Conservation (phyloP, 2,888 invertebrate genomes). For the Drosophila leonis region DNA sequence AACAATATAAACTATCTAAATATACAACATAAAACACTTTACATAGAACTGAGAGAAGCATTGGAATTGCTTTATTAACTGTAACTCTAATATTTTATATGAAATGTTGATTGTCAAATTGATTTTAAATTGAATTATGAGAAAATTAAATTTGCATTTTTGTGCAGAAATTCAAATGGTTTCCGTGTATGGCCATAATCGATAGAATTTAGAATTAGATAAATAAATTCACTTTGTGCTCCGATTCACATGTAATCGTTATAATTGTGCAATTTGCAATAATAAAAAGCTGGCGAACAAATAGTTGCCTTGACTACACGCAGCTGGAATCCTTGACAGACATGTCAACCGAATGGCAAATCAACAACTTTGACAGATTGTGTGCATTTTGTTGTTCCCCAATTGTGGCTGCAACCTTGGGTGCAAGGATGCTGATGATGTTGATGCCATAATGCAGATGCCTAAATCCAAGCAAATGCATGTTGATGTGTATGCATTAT, state of each 20-base stretch:
- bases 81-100: neutral
- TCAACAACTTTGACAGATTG: conserved; percentile 2
- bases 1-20: too few relatives aligned
- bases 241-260: neutral
- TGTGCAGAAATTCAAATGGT: neutral
- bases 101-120: neutral
- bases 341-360: neutral
- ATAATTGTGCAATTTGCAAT: neutral
- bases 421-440: neutral
- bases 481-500: conserved; percentile 8
- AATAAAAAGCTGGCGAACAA: neutral
- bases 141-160: neutral
- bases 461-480: neutral
- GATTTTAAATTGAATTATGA: neutral
- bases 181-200: neutral
- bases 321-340: conserved; percentile 1
- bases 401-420: conserved; percentile 1
- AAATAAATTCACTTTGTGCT: neutral
- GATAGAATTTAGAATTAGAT: neutral
- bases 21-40: too few relatives aligned
- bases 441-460: neutral
- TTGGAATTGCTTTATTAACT: neutral
- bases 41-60: too few relatives aligned
- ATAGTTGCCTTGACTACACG: conserved; percentile 2
- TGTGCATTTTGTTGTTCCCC: neutral